These are phyloP conservation scores for Lanius collurio DNA, from an alignment of 2,113 vertebrate genomes.

Conservation along the genomic window DNA sequence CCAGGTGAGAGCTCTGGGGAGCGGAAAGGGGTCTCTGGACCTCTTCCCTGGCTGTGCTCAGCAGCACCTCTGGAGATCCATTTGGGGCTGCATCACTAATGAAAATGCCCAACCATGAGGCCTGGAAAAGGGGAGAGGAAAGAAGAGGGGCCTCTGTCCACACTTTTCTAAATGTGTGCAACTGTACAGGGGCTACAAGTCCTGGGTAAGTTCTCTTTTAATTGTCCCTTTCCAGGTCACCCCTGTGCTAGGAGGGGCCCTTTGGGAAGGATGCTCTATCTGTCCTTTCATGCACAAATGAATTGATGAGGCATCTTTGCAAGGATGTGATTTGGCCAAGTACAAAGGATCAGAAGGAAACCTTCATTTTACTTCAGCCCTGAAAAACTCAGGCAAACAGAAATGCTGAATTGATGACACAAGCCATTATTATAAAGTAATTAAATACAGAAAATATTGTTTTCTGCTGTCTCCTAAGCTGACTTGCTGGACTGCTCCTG, in stretches of 20 bases:
- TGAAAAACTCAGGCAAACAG: background rate
- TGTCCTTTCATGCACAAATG: constrained; percentile 53
- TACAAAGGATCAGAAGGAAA: background rate
- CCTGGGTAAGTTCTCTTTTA: background rate
- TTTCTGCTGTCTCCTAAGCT: background rate
- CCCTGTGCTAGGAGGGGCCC: background rate
- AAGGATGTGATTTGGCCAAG: background rate
- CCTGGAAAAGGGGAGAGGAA: background rate
- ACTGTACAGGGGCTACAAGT: background rate
- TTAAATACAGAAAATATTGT: constrained; percentile 11
- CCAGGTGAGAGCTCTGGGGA: rapidly evolving
- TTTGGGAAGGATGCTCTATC: background rate
- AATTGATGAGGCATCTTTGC: constrained; percentile 24
- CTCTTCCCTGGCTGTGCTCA: background rate
- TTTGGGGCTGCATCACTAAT: background rate
- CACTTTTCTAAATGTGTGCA: background rate
- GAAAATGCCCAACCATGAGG: background rate
- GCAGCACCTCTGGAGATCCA: background rate
- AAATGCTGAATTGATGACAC: background rate
- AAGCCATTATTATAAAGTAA: constrained; percentile 22
- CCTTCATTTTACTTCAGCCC: constrained; percentile 6
- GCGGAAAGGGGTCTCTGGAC: background rate
- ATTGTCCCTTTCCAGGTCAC: constrained; percentile 39
- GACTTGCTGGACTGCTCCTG: background rate
- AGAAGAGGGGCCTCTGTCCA: background rate